Evolutionary conservation across 2,113 vertebrate species (phyloP).

Genomic region (Hypanus sabinus): DNA sequence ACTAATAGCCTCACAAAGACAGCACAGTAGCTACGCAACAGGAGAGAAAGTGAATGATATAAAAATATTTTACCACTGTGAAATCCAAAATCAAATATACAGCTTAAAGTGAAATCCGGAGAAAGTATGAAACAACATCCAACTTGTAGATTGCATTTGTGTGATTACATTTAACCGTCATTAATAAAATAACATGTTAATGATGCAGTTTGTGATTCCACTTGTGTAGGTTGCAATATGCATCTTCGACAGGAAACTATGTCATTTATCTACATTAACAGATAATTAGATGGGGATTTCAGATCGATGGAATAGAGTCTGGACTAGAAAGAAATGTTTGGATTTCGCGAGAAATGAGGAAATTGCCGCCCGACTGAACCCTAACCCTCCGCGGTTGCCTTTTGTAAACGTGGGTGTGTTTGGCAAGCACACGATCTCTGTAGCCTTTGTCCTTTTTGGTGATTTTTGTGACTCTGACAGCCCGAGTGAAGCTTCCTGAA

Average conservation of each 20-base stretch:
- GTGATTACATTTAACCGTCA: not conserved
- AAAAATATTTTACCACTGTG: not conserved
- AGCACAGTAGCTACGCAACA: not conserved
- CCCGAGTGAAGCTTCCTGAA: not conserved
- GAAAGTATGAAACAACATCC: not conserved
- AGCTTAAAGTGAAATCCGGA: not conserved
- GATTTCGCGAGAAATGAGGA: not conserved
- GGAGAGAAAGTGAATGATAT: not conserved
- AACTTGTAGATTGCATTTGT: not conserved
- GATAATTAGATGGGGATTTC: not conserved
- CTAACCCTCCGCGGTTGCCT: not conserved
- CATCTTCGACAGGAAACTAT: not conserved
- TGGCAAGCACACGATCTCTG: not conserved
- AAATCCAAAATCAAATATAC: not conserved
- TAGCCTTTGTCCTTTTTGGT: not conserved
- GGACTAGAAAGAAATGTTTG: not conserved
- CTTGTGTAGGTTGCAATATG: too few relatives aligned
- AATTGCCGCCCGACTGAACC: not conserved
- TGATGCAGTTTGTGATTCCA: not conserved
- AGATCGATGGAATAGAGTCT: not conserved
- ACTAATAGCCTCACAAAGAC: conserved; percentile 14
- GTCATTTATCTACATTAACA: conserved; percentile 2
- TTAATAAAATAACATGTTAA: not conserved
- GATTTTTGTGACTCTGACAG: conserved; percentile 34
- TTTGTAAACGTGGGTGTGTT: not conserved